Conservation (phyloP, 2,888 invertebrate species). For the Drosophila multiciliata region DNA sequence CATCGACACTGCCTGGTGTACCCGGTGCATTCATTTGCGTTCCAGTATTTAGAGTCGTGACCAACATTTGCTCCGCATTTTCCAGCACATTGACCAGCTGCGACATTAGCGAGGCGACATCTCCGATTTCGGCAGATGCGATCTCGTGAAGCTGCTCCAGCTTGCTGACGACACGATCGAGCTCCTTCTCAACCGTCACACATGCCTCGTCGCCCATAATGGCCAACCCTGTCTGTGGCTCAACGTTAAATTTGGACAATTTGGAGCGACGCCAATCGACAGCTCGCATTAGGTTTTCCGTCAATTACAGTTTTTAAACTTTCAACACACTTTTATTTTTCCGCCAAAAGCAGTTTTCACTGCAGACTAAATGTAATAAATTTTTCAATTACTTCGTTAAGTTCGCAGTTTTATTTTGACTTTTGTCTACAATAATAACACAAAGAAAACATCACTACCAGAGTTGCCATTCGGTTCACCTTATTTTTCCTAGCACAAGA, state of each 20-base stretch:
- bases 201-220: slow-evolving; percentile 83
- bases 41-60: slow-evolving; percentile 77
- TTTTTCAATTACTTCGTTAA: not conserved
- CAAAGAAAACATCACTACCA: slow-evolving; percentile 63
- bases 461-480: slow-evolving; percentile 33
- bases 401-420: slow-evolving; percentile 49
- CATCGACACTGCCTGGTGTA: slow-evolving; percentile 62
- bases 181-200: slow-evolving; percentile 84
- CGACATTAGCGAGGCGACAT: slow-evolving; percentile 81
- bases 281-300: slow-evolving; percentile 55
- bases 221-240: slow-evolving; percentile 32
- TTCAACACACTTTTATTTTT: slow-evolving; percentile 9
- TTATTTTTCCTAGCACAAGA: slow-evolving; percentile 1
- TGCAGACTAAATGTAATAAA: not conserved
- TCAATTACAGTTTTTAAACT: slow-evolving; percentile 16
- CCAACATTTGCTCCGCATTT: slow-evolving; percentile 77
- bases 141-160: slow-evolving; percentile 83
- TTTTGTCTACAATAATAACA: slow-evolving; percentile 65
- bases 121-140: slow-evolving; percentile 80
- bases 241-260: slow-evolving; percentile 48
- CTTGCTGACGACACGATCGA: slow-evolving; percentile 84
- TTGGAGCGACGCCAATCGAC: slow-evolving; percentile 63
- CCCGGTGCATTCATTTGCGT: slow-evolving; percentile 76
- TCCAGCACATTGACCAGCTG: slow-evolving; percentile 79
- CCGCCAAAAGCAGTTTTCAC: slow-evolving; percentile 9